phyloP scores from a whole-genome alignment of 2,888 invertebrate genomes.

The Meiosimyza platycephala region DNA sequence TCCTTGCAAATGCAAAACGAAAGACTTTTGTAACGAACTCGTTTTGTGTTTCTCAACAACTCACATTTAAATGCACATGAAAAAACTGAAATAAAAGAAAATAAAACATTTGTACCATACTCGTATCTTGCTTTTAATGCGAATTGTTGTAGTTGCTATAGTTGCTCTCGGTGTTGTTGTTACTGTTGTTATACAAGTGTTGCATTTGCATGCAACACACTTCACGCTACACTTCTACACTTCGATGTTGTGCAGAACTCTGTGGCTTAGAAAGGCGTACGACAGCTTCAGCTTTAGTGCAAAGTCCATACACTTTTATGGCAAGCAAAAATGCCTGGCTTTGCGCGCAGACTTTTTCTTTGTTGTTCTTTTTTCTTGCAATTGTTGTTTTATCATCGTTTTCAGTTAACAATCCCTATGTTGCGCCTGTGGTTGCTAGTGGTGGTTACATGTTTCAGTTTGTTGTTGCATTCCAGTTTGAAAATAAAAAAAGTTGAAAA shows the following conservation, averaged over 20 bases:
- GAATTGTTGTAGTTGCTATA: neutral
- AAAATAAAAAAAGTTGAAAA: neutral
- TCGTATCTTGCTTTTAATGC: neutral
- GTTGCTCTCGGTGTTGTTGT: slow-evolving; percentile 35
- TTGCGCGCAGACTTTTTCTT: too few relatives aligned
- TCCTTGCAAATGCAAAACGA: slow-evolving; percentile 33
- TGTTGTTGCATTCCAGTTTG: slow-evolving; percentile 21
- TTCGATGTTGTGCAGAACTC: slow-evolving; percentile 8
- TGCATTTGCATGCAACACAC: slow-evolving; percentile 19
- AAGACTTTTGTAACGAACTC: slow-evolving; percentile 33
- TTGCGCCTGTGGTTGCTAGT: slow-evolving; percentile 13
- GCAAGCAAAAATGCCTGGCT: neutral
- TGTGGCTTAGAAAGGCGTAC: slow-evolving; percentile 33
- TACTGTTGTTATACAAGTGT: slow-evolving; percentile 31
- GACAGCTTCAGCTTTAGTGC: slow-evolving; percentile 9
- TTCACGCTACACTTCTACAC: neutral
- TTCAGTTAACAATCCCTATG: slow-evolving; percentile 14
- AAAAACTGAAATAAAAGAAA: too few relatives aligned
- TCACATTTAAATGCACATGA: neutral
- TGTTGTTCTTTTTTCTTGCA: too few relatives aligned
- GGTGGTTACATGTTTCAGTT: neutral
- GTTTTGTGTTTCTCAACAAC: slow-evolving; percentile 10
- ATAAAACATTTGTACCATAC: neutral
- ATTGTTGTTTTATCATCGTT: neutral
- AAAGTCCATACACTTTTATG: slow-evolving; percentile 32